Evolutionary conservation across 2,888 invertebrate genomes (phyloP), one percentile per base, ranked within the genome.

Genomic region (Mantis religiosa): DNA sequence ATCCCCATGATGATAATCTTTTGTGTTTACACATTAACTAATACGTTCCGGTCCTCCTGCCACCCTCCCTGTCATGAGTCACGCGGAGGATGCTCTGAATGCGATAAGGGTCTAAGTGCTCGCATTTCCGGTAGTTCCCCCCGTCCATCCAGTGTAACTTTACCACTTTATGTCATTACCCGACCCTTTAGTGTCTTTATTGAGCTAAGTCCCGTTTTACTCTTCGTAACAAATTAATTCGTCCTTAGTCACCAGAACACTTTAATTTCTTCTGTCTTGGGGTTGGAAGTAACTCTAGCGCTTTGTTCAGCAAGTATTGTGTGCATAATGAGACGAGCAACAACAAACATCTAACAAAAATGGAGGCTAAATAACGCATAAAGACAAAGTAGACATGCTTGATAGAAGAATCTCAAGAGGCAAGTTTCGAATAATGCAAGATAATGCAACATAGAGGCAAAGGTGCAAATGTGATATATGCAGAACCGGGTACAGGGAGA

Each of bases 1-100:
- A 71, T 71, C 54, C 54, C 54, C 54, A 71, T 71, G 54, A 71
- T 71, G 54, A 71, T 71, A 71, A 85, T 85, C 81, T 81, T 54
- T 86, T 86, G 71, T 86, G 86, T 86, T 86, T 86, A 86, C 86
- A 86, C 86, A 86, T 86, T 85, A 86, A 86, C 71, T 86, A 86
- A 86, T 86, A 86, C 54, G 86, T 86, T 81, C 41, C 81, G 86
- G 81, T 86, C 54, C 86, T 54, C 85, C 30, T 86, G 15, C 54
- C 41, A 41, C 54, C 54, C 54, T 71, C 54, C 54, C 54, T 71
- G 54, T 71, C 54, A 71, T 71, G 54, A 71, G 54, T 71, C 54
- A 71, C 54, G 54, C 54, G 54, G 54, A 71, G 54, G 8, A 71
- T 25, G 54, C 20, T 6, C 54, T 71, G 54, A 71, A 71, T 71